Conservation (phyloP, 2,113 vertebrate species). For the Galeopterus variegatus region DNA sequence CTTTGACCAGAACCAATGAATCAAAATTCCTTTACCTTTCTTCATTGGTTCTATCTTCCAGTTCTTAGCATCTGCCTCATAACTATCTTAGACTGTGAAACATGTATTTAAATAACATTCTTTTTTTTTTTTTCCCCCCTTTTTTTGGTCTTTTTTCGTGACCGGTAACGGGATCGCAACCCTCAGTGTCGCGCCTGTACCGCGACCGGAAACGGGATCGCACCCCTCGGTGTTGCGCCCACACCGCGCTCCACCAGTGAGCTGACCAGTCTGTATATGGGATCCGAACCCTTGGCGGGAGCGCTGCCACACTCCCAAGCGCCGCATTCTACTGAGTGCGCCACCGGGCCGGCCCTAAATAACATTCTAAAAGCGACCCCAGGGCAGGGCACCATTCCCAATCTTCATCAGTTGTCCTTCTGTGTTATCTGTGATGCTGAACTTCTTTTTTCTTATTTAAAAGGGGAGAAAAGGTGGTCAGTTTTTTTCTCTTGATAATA, state of each 20-base stretch:
- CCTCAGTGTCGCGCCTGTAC: too few species aligned
- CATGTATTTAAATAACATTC: neutral
- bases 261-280: too few species aligned
- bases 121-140: too few species aligned
- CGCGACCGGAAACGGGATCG: too few species aligned
- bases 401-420: neutral
- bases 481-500: neutral
- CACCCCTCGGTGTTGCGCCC: too few species aligned
- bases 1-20: slow-evolving; percentile 32
- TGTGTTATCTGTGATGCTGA: neutral
- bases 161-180: too few species aligned
- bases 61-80: slow-evolving; percentile 10
- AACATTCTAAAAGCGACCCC: neutral
- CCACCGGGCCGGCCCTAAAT: too few species aligned
- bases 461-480: neutral
- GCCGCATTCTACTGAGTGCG: too few species aligned
- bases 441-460: neutral
- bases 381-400: neutral
- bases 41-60: neutral
- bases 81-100: slow-evolving; percentile 27
- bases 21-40: slow-evolving; percentile 7
- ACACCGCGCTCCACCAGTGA: too few species aligned
- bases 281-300: too few species aligned
- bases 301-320: too few species aligned
- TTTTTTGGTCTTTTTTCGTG: too few species aligned